Evolutionary conservation across 2,113 vertebrate genomes (phyloP).

Genomic region (human (Homo sapiens)): GRCh38 chr5:96684001-96684500

Average conservation of each 20-base stretch:
- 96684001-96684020: not conserved
- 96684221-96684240: not conserved
- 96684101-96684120: not conserved
- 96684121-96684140: not conserved
- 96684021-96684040: not conserved
- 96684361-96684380: not conserved
- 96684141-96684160: not conserved
- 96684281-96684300: not conserved
- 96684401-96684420: not conserved
- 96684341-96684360: not conserved
- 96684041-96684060: too few species aligned
- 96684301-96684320: not conserved
- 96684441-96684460: not conserved
- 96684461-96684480: not conserved
- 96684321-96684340: not conserved
- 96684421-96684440: not conserved
- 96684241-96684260: not conserved
- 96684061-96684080: not conserved
- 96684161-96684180: not conserved
- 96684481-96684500: not conserved
- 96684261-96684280: not conserved
- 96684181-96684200: not conserved
- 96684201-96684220: not conserved
- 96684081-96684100: not conserved
- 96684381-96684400: not conserved